Conservation (phyloP, 2,888 invertebrate genomes). For the Aporophyla lueneburgensis region DNA sequence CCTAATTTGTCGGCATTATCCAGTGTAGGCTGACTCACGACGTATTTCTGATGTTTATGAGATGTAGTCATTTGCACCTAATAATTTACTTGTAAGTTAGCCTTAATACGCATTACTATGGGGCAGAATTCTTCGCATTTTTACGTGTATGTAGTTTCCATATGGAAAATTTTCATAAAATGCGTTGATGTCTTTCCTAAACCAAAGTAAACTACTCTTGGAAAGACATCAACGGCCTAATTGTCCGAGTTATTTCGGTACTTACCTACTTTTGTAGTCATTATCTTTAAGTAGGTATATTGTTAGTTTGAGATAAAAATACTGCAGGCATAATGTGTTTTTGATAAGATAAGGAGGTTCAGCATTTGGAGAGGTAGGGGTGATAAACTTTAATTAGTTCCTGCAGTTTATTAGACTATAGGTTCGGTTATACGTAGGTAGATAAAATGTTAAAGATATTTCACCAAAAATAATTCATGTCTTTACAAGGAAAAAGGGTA, state of each 20-base stretch:
- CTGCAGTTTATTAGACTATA: not conserved
- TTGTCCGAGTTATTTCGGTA: not conserved
- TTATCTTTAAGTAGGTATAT: conserved; percentile 30
- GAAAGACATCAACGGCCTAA: conserved; percentile 82
- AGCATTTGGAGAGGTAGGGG: not conserved
- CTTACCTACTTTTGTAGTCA: not conserved
- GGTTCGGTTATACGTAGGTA: not conserved
- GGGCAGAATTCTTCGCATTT: not conserved
- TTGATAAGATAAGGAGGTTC: conserved; percentile 45
- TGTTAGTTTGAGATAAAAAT: conserved; percentile 44
- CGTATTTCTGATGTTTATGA: not conserved
- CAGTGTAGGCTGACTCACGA: not conserved
- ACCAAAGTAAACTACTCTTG: conserved; percentile 67
- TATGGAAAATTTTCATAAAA: conserved; percentile 35
- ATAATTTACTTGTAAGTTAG: not conserved
- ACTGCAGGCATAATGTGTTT: conserved; percentile 24
- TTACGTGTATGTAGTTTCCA: not conserved
- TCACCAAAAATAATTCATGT: too few species aligned
- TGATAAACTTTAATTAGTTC: conserved; percentile 29
- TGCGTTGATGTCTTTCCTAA: conserved; percentile 84
- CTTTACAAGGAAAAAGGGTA: too few species aligned
- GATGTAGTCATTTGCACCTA: not conserved
- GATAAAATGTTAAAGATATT: too few species aligned
- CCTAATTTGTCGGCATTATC: not conserved
- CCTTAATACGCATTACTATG: not conserved